phyloP scores from a whole-genome alignment of 2,113 vertebrate species.

The Theristicus caerulescens region DNA sequence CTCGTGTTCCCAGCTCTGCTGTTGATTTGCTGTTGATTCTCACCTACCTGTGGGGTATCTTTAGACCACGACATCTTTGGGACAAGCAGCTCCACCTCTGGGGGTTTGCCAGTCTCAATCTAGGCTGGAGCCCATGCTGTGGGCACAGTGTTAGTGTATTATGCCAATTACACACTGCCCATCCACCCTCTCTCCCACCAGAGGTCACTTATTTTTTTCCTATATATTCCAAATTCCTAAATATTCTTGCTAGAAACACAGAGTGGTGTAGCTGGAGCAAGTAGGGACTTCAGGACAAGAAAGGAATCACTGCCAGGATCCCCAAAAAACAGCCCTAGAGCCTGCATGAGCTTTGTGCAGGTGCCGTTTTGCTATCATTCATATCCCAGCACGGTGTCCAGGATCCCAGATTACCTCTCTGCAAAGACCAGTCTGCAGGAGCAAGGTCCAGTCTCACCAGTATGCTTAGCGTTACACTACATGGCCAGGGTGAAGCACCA shows the following conservation, averaged over 20 bases:
- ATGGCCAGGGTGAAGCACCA: background rate
- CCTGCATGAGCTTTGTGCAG: background rate
- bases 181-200: background rate
- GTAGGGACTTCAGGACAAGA: background rate
- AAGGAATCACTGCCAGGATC: background rate
- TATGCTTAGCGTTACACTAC: too few relatives aligned
- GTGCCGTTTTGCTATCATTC: background rate
- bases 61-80: background rate
- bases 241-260: background rate
- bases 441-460: background rate
- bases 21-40: background rate
- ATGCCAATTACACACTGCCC: background rate
- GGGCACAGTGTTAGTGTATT: too few relatives aligned
- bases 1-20: background rate
- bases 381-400: accelerated
- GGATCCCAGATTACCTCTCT: background rate
- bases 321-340: background rate
- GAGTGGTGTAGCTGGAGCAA: background rate
- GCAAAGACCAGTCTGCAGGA: background rate
- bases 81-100: background rate
- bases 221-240: background rate
- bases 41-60: accelerated
- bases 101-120: accelerated
- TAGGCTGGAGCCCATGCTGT: background rate
- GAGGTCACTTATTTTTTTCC: background rate